phyloP scores from a whole-genome alignment of 2,888 invertebrate genomes.

The Ennomos fuscantarius region DNA sequence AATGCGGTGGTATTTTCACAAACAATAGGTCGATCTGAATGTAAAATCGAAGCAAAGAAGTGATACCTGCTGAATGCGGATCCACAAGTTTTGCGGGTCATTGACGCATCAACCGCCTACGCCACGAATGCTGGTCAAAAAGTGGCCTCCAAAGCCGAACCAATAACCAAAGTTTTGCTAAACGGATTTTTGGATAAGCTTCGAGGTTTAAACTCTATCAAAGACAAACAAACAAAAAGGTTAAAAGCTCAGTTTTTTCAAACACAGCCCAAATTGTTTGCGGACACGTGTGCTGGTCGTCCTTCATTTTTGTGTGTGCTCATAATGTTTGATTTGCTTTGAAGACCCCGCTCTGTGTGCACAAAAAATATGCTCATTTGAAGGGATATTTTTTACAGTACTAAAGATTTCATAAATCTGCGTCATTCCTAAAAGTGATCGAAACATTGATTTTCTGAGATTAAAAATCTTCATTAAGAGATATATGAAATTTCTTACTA shows the following conservation, averaged over 20 bases:
- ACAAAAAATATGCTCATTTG: slow-evolving; percentile 50
- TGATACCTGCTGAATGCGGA: slow-evolving; percentile 79
- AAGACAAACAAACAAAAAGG: slow-evolving; percentile 55
- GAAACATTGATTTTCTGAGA: slow-evolving; percentile 6
- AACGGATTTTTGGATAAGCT: slow-evolving; percentile 31
- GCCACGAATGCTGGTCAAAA: slow-evolving; percentile 68
- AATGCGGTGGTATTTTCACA: slow-evolving; percentile 43
- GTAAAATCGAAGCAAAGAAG: slow-evolving; percentile 57
- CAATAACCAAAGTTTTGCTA: slow-evolving; percentile 31
- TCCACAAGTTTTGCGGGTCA: slow-evolving; percentile 82
- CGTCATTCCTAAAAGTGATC: slow-evolving; percentile 33
- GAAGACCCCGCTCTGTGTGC: slow-evolving; percentile 67
- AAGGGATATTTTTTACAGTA: slow-evolving; percentile 29
- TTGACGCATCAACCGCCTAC: slow-evolving; percentile 82
- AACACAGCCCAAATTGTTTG: slow-evolving; percentile 74
- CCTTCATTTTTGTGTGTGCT: slow-evolving; percentile 66
- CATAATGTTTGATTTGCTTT: slow-evolving; percentile 68
- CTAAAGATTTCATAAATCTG: slow-evolving; percentile 47
- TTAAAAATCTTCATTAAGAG: neutral
- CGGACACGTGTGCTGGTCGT: slow-evolving; percentile 71
- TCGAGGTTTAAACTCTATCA: slow-evolving; percentile 41
- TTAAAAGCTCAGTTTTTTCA: slow-evolving; percentile 65
- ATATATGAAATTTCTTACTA: slow-evolving; percentile 13
- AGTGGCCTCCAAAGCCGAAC: slow-evolving; percentile 42
- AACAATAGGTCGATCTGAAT: slow-evolving; percentile 56